These are phyloP conservation scores for Columba janthina DNA, from an alignment of 2,113 vertebrate genomes.

Conservation along the genomic window DNA sequence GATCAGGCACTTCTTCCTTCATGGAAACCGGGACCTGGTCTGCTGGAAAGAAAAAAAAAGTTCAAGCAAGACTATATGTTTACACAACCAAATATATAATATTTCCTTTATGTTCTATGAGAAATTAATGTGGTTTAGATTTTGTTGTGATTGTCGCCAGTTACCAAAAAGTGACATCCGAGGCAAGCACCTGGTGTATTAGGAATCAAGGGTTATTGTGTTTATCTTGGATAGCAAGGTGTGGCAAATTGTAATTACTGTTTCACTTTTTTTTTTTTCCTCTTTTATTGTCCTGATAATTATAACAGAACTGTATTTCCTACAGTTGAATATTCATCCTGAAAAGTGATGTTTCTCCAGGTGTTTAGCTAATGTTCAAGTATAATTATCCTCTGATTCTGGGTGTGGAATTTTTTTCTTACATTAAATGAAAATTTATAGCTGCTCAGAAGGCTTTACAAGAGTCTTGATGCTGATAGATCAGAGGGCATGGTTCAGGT, in stretches of 20 bases:
- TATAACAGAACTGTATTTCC: not conserved
- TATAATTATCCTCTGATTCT: not conserved
- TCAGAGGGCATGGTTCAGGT: not conserved
- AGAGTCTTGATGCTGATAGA: not conserved
- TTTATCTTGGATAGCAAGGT: not conserved
- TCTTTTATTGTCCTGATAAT: not conserved
- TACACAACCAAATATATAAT: not conserved
- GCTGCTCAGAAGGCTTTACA: not conserved
- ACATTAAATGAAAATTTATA: not conserved
- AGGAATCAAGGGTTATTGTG: not conserved
- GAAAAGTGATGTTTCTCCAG: not conserved
- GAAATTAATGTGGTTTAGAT: not conserved
- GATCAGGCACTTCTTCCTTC: not conserved
- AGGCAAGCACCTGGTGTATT: not conserved
- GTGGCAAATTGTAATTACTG: not conserved
- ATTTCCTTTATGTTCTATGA: not conserved
- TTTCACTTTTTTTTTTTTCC: not conserved
- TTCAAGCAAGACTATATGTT: not conserved
- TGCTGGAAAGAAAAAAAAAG: not conserved
- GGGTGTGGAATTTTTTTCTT: not conserved
- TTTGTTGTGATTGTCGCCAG: not conserved
- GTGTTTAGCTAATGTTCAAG: slow-evolving; percentile 28
- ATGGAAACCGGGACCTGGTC: not conserved
- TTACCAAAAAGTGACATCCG: not conserved
- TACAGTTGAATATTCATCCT: not conserved